phyloP scores from a whole-genome alignment of 1,140 invertebrate species.

The Drosophila neocordata region DNA sequence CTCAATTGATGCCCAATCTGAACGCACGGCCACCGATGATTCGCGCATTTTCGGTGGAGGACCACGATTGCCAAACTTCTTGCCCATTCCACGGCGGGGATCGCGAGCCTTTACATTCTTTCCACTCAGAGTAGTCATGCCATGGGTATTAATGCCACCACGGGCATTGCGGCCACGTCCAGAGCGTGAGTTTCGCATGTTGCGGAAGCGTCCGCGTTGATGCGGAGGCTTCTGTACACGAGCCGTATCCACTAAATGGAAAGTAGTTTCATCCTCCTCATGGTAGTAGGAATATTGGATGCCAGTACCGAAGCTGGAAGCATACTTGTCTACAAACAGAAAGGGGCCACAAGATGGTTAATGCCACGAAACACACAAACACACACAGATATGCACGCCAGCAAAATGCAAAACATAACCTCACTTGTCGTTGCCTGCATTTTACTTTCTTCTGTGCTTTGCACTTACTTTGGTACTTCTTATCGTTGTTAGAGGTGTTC shows the following conservation, averaged over 20 bases:
- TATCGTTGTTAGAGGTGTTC: constrained; percentile 96
- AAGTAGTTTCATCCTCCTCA: constrained; percentile 99
- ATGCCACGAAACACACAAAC: constrained; percentile 65
- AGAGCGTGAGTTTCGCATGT: constrained; percentile 89
- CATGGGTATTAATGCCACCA: constrained; percentile 86
- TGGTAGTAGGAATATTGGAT: constrained; percentile 99
- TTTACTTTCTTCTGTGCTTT: not conserved
- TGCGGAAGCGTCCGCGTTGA: constrained; percentile 93
- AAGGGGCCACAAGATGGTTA: not conserved
- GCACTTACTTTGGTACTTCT: constrained; percentile 95
- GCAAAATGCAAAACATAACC: constrained; percentile 64
- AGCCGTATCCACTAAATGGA: constrained; percentile 98
- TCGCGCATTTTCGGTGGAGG: constrained; percentile 97
- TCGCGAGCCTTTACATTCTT: constrained; percentile 85
- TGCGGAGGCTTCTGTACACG: constrained; percentile 95
- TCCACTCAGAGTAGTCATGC: constrained; percentile 86
- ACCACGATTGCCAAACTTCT: constrained; percentile 94
- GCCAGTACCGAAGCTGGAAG: constrained; percentile 96
- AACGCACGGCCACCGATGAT: constrained; percentile 97
- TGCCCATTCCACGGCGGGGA: constrained; percentile 86
- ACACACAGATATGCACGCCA: constrained; percentile 38
- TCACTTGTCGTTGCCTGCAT: constrained; percentile 46
- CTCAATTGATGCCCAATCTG: constrained; percentile 98
- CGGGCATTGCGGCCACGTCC: constrained; percentile 89
- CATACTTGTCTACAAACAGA: constrained; percentile 92